These are phyloP conservation scores for Heliconius cydno DNA, from an alignment of 2,888 invertebrate genomes.

Conservation along the genomic window DNA sequence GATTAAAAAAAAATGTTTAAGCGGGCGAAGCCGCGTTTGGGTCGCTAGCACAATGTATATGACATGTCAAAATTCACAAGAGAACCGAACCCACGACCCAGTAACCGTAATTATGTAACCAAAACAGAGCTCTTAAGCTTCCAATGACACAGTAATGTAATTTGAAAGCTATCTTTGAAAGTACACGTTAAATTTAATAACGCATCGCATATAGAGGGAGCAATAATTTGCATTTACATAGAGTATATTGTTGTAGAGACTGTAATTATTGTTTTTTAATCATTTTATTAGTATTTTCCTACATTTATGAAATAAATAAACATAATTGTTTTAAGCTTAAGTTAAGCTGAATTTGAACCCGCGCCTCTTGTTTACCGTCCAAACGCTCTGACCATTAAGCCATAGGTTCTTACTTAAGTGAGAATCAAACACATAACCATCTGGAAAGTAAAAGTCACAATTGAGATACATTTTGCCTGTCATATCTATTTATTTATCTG, in stretches of 20 bases:
- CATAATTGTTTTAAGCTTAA: too few species aligned
- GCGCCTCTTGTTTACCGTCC: too few species aligned
- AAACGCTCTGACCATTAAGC: too few species aligned
- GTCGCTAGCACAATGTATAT: too few species aligned
- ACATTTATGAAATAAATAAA: too few species aligned
- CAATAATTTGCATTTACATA: slow-evolving; percentile 20
- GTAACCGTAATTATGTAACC: not conserved
- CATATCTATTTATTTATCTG: not conserved
- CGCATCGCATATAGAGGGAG: slow-evolving; percentile 1
- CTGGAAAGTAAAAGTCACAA: not conserved
- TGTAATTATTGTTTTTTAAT: not conserved
- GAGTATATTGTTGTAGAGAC: not conserved
- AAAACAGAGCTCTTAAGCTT: slow-evolving; percentile 1
- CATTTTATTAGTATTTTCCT: not conserved
- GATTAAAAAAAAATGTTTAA: too few species aligned
- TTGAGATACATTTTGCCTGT: not conserved
- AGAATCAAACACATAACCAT: not conserved
- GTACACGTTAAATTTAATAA: slow-evolving; percentile 29
- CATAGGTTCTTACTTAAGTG: not conserved
- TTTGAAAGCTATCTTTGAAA: slow-evolving; percentile 15
- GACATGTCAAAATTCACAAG: not conserved
- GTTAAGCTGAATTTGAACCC: too few species aligned
- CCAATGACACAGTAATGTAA: slow-evolving; percentile 9
- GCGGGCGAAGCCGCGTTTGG: too few species aligned
- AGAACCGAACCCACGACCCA: not conserved